Evolutionary conservation across 2,888 invertebrate genomes (phyloP), one percentile per base, ranked within the genome.

Genomic region (Eretmocerus hayati): DNA sequence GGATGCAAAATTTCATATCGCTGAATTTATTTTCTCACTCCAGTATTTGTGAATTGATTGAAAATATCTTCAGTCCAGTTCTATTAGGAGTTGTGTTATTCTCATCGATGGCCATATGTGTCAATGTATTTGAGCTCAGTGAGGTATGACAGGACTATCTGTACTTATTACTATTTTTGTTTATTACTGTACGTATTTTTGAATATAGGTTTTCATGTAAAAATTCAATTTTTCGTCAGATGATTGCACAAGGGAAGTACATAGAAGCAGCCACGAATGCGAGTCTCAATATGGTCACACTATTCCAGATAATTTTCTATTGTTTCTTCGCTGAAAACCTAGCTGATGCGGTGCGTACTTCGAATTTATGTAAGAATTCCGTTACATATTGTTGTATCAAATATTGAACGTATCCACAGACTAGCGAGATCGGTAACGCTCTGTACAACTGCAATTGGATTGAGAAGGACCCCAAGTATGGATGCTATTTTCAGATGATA

Each of bases 41-140:
- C 6, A 45, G 40, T 1, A 40, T 46, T 11, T 40, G 39, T 16
- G 22, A 46, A 9, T 11, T 38, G 37, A 38, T 42, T 22, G 42
- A 42, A 13, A 31, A 42, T 3, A 37, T 48, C 21, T 48, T 48
- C 5, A 48, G 42, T 18, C 48, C 48, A 9, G 23, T 48, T 4
- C 3, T 48, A 6, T 37, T 48, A 2, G 33, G 37, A 21, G 42
- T 32, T 5, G 31, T 42, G 38, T 1, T 48, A n/a, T 9, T 48
- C 9, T 21, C 48, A 5, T 23, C 35, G 5, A 41, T 47, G 5
- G 36, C 35, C 16, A 41, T 47, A 21, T 47, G 46, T 16, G 36
- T 46, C 5, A 46, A 40, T 20, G 19, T 46, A 11, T 46, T 40
- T 26, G 33, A 46, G 33, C 35, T 46, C 4, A 39, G 26, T 9